phyloP scores from a whole-genome alignment of 1,140 invertebrate genomes.

The Patella vulgata region DNA sequence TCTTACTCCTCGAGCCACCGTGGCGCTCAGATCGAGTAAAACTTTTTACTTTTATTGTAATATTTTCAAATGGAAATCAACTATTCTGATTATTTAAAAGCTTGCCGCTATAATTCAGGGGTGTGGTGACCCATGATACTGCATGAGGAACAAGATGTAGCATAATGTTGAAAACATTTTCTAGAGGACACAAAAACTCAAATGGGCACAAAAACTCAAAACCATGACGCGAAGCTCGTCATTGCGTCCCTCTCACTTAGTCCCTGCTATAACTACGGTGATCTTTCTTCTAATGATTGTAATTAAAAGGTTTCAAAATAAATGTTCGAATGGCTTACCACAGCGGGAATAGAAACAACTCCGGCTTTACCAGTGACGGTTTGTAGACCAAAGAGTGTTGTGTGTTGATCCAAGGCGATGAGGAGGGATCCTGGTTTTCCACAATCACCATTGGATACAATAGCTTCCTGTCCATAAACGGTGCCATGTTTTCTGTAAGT shows the following conservation, averaged over 20 bases:
- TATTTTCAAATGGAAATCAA: background rate
- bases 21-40: too few species aligned
- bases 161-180: background rate
- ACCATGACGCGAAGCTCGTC: background rate
- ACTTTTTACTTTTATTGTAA: too few species aligned
- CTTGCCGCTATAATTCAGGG: background rate
- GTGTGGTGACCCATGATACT: too few species aligned
- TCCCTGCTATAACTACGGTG: slow-evolving; percentile 12
- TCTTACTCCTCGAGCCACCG: too few species aligned
- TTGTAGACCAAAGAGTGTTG: slow-evolving; percentile 39
- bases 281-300: slow-evolving; percentile 24
- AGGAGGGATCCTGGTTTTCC: slow-evolving; percentile 17
- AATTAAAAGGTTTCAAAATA: too few species aligned
- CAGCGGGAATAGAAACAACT: slow-evolving; percentile 21
- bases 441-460: slow-evolving; percentile 35
- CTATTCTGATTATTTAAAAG: background rate
- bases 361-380: slow-evolving; percentile 9
- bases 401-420: slow-evolving; percentile 56
- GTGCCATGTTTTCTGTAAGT: slow-evolving; percentile 9
- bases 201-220: too few species aligned
- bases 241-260: too few species aligned
- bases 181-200: too few species aligned
- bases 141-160: too few species aligned
- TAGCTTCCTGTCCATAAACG: slow-evolving; percentile 4
- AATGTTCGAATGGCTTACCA: slow-evolving; percentile 57